Conservation (phyloP, 2,797 vertebrate genomes). For the Trachurus trachurus region DNA sequence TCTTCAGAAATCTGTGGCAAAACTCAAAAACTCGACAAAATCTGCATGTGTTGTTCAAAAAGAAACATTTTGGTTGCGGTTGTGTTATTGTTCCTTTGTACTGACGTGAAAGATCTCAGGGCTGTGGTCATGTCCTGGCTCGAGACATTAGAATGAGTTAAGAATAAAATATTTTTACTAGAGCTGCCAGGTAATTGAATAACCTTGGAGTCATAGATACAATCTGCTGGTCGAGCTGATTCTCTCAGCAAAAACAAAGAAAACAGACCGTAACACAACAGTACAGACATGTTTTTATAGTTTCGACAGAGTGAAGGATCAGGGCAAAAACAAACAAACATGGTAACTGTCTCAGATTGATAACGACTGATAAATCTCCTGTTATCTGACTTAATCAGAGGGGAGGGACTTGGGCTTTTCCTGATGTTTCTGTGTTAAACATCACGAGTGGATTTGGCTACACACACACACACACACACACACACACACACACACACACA, state of each 20-base stretch:
- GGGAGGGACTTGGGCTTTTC: background rate
- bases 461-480: too few species aligned
- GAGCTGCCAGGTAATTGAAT: too few species aligned
- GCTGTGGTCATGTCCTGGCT: background rate
- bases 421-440: background rate
- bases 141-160: background rate
- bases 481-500: too few species aligned
- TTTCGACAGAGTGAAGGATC: background rate
- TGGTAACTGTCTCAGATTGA: background rate
- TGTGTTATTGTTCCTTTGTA: background rate
- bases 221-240: background rate
- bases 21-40: background rate
- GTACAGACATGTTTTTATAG: background rate
- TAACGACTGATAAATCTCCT: background rate
- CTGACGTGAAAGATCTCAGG: background rate
- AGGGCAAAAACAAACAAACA: background rate
- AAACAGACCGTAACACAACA: background rate
- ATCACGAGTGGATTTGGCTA: background rate
- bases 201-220: background rate
- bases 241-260: constrained; percentile 3
- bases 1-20: constrained; percentile 9
- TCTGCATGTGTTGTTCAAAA: background rate
- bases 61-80: background rate
- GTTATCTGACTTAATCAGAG: background rate
- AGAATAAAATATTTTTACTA: background rate